Evolutionary conservation across 2,888 invertebrate species (phyloP).

Genomic region (Rhagophthalmus giganteus): DNA sequence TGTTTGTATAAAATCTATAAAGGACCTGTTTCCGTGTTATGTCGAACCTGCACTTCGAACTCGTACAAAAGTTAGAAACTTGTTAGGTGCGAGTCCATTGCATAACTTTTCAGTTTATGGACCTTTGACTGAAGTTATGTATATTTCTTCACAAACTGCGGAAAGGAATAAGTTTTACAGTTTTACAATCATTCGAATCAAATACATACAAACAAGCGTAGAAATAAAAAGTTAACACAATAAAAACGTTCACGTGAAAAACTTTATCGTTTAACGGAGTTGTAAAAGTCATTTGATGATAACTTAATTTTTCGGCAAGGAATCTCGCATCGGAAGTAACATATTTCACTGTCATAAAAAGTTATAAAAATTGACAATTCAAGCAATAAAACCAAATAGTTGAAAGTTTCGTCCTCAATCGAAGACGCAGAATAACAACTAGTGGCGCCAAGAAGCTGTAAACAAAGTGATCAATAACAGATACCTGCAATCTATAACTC

Average conservation of each 20-base stretch:
- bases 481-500: constrained; percentile 46
- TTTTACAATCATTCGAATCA: constrained; percentile 7
- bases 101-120: constrained; percentile 16
- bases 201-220: constrained; percentile 2
- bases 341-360: constrained; percentile 20
- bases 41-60: constrained; percentile 36
- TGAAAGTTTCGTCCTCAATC: constrained; percentile 25
- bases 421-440: constrained; percentile 34
- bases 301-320: not conserved
- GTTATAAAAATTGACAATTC: constrained; percentile 21
- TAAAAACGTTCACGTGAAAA: not conserved
- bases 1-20: too few species aligned
- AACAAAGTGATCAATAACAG: constrained; percentile 48
- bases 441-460: constrained; percentile 44
- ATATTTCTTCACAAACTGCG: constrained; percentile 13
- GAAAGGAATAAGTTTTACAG: constrained; percentile 5
- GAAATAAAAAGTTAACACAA: not conserved
- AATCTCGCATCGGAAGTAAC: not conserved
- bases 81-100: constrained; percentile 26
- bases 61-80: constrained; percentile 39
- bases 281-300: not conserved
- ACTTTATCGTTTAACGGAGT: not conserved
- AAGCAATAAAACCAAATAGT: constrained; percentile 22
- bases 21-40: constrained; percentile 45
- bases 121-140: constrained; percentile 15